Evolutionary conservation across 2,797 vertebrate species (phyloP).

Genomic region (Cyclopterus lumpus): DNA sequence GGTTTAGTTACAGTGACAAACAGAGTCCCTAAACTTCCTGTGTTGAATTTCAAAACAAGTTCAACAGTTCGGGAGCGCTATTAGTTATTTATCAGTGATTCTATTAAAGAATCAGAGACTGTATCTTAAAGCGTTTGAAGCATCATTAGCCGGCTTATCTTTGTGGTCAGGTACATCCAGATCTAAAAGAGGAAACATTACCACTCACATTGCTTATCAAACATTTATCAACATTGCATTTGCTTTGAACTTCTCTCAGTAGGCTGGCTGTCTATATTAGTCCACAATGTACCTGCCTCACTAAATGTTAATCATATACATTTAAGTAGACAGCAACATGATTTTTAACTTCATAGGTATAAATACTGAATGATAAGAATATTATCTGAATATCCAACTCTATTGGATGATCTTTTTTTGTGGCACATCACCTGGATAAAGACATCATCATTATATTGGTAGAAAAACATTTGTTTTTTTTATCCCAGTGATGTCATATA

Average conservation of each 20-base stretch:
- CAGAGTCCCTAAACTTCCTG: background rate
- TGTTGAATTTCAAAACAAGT: background rate
- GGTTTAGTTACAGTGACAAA: background rate
- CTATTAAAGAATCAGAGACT: background rate
- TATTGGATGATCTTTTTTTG: background rate
- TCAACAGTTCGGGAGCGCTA: background rate
- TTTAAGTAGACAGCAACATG: background rate
- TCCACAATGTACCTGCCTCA: background rate
- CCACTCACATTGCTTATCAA: background rate
- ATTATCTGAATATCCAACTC: background rate
- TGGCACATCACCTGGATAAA: background rate
- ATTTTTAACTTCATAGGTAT: background rate
- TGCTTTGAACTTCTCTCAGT: background rate
- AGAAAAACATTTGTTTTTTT: background rate
- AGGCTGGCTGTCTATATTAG: background rate
- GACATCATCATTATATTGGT: background rate
- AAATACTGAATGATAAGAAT: background rate
- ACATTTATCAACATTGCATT: background rate
- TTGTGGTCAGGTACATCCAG: background rate
- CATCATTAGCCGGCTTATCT: background rate
- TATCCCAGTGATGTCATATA: background rate
- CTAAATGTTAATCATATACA: background rate
- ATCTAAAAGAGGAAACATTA: background rate
- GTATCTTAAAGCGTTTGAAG: background rate
- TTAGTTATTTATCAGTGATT: no score